Base-by-base conservation (phyloP, 1,140 invertebrate genomes). In the Euura lappo region DNA sequence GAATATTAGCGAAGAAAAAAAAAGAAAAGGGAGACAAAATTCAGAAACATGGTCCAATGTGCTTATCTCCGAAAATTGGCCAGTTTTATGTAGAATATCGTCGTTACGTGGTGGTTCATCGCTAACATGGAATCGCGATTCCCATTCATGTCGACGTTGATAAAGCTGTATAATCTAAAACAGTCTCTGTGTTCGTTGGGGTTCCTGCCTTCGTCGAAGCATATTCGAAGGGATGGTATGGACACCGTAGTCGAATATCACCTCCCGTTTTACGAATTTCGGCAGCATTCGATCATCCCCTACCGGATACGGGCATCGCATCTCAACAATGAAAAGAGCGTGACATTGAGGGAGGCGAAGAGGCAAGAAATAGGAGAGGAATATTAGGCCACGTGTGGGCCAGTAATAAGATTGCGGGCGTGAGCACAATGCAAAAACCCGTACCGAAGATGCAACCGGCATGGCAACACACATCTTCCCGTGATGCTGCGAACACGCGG, bases 361-460 rank as follows among this genome's bases (percentile, higher is more conserved):
- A 68, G 11, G 5, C 70, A 71, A 60, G 75, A 71, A 71, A 78
- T 70, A 42, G 64, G 75, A 74, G 74, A 69, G 79, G 81, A 84
- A 84, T 85, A 85, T 85, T 85, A 84, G 82, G 80, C 83, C 84
- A 85, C 84, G 84, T 85, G 83, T 85, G 51, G 10, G 84, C 79
- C 78, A 71, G 81, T 85, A 85, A 85, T 85, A 85, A 85, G 82
- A 84, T 81, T 79, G 81, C 76, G 84, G 79, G 77, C 84, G 84
- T 85, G 84, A 85, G 79, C 76, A 81, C 83, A 85, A 85, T 85
- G 83, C 82, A 84, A 84, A 85, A 84, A 84, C 83, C 74, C 43
- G 13, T 11, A 11, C 8, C 51, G 51, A 60, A 60, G 51, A 60
- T 60, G 51, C 51, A 60, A 60, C 51, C 51, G 51, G 51, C 51